phyloP scores from a whole-genome alignment of 2,113 vertebrate genomes.

The Platysternon megacephalum region DNA sequence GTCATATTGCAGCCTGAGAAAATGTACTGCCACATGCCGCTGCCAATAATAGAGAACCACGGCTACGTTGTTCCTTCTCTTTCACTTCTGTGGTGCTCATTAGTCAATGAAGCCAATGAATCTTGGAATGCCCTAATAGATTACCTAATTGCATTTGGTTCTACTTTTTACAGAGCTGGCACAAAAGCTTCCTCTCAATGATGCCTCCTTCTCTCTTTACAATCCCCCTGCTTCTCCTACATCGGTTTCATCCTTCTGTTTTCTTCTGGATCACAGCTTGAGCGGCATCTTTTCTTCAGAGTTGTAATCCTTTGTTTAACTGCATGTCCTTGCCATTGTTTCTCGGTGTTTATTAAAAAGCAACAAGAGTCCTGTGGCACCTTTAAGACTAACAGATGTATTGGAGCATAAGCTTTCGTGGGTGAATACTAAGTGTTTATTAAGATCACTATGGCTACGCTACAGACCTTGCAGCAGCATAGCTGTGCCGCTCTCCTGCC shows the following conservation, averaged over 20 bases:
- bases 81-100: background rate
- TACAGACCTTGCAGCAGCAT: no score
- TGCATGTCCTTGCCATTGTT: background rate
- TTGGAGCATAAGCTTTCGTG: no score
- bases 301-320: background rate
- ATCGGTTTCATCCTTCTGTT: background rate
- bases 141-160: background rate
- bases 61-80: background rate
- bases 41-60: background rate
- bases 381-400: no score
- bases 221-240: background rate
- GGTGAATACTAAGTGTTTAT: no score
- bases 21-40: background rate
- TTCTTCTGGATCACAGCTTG: background rate
- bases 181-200: background rate
- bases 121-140: background rate
- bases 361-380: no score
- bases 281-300: background rate
- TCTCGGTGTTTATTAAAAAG: background rate
- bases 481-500: no score
- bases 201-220: no score
- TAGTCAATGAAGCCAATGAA: background rate
- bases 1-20: background rate
- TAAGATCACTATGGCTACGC: background rate
- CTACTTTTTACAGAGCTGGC: background rate